phyloP scores from a whole-genome alignment of 2,113 vertebrate species.

The Pycnonotus jocosus region DNA sequence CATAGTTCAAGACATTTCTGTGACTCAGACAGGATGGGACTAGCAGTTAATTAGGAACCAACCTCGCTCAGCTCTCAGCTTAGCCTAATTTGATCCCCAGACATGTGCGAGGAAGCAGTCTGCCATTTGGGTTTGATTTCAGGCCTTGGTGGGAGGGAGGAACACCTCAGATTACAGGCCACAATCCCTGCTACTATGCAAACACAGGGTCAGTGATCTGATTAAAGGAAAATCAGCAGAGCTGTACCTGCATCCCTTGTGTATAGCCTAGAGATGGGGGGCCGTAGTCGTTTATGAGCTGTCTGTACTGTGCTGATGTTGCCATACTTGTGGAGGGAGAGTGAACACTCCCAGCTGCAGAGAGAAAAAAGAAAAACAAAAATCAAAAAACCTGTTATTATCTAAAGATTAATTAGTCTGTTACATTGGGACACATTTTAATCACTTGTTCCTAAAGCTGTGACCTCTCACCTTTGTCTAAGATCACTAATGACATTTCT shows the following conservation, averaged over 20 bases:
- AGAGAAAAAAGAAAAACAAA: neutral
- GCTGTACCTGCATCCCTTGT: conserved; percentile 75
- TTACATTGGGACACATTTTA: neutral
- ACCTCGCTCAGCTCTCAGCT: conserved; percentile 1
- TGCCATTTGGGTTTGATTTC: conserved; percentile 64
- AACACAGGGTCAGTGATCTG: neutral
- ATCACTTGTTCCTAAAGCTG: neutral
- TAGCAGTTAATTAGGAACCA: conserved; percentile 35
- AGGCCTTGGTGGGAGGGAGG: conserved; percentile 28
- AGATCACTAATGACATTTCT: neutral
- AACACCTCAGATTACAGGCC: conserved; percentile 45
- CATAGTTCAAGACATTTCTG: neutral
- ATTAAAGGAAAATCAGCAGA: neutral
- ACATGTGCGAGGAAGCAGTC: conserved; percentile 30
- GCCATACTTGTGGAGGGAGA: conserved; percentile 91
- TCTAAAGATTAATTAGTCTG: neutral
- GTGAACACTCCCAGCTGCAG: conserved; percentile 81
- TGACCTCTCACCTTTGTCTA: neutral
- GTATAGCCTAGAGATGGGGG: conserved; percentile 94
- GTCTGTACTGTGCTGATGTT: conserved; percentile 86
- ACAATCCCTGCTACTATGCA: neutral
- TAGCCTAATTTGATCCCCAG: conserved; percentile 47
- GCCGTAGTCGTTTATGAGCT: conserved; percentile 93
- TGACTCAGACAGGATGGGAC: neutral
- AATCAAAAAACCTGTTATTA: neutral